Conservation (phyloP, 2,888 invertebrate species). For the Petrolisthes cinctipes region DNA sequence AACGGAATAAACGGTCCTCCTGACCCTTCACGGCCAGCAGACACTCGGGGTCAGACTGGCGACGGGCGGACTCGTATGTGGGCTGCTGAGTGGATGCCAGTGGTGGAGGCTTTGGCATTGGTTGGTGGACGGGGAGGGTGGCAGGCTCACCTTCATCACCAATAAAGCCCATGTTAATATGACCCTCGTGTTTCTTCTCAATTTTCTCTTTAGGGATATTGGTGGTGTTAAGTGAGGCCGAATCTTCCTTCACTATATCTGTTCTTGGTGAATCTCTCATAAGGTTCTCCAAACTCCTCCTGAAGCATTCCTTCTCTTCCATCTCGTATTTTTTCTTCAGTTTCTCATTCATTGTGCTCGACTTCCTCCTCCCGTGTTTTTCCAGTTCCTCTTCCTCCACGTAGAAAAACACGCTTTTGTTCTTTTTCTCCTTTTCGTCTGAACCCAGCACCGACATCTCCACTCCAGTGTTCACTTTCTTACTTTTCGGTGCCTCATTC, state of each 20-base stretch:
- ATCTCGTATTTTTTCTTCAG: neutral
- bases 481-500: neutral
- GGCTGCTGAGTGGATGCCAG: neutral
- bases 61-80: neutral
- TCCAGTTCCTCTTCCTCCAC: conserved; percentile 31
- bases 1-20: conserved; percentile 23
- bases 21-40: neutral
- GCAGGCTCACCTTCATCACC: conserved; percentile 23
- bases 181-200: conserved; percentile 1
- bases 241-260: neutral
- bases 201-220: neutral
- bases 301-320: neutral
- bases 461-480: neutral
- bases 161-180: conserved; percentile 30
- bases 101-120: too few relatives aligned
- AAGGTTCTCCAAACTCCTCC: neutral
- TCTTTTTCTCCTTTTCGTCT: conserved; percentile 10
- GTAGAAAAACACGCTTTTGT: conserved; percentile 39
- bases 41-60: conserved; percentile 40
- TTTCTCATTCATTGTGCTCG: neutral
- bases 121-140: neutral
- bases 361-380: neutral
- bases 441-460: neutral
- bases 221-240: neutral
- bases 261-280: neutral